Percentiles rank a stretch among this genome's conserved stretches.
These are phyloP conservation scores for Peromyscus californicus DNA, from an alignment of 2,113 vertebrate species.

Conservation along the genomic window DNA sequence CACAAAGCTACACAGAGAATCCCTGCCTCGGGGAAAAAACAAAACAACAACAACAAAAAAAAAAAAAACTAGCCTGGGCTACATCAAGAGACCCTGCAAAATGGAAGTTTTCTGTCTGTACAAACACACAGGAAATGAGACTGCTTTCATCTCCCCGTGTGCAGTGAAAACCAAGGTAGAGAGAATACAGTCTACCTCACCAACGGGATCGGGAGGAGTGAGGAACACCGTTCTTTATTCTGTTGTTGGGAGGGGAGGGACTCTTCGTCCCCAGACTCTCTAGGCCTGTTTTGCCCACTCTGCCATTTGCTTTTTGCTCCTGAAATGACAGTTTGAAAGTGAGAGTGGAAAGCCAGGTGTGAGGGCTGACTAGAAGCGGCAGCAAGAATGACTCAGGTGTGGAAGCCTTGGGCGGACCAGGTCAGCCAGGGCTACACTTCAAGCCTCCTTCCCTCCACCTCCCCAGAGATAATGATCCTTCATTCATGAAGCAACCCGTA, in stretches of 20 bases:
- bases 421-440: neutral
- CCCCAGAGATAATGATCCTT: neutral
- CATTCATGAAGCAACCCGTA: neutral
- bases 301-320: neutral
- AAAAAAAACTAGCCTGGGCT: neutral
- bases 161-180: constrained; percentile 9
- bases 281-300: neutral
- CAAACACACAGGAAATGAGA: neutral
- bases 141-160: neutral
- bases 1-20: no score
- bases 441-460: neutral
- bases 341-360: neutral
- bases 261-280: neutral
- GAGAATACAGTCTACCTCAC: neutral
- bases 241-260: neutral
- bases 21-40: no score
- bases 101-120: neutral
- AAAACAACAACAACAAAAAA: no score
- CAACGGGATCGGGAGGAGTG: neutral
- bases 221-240: neutral
- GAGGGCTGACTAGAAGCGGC: neutral
- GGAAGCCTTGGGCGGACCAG: neutral
- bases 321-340: neutral
- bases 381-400: no score
- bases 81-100: neutral